Evolutionary conservation across 2,888 invertebrate genomes (phyloP).

Genomic region (Deroplatys truncata): DNA sequence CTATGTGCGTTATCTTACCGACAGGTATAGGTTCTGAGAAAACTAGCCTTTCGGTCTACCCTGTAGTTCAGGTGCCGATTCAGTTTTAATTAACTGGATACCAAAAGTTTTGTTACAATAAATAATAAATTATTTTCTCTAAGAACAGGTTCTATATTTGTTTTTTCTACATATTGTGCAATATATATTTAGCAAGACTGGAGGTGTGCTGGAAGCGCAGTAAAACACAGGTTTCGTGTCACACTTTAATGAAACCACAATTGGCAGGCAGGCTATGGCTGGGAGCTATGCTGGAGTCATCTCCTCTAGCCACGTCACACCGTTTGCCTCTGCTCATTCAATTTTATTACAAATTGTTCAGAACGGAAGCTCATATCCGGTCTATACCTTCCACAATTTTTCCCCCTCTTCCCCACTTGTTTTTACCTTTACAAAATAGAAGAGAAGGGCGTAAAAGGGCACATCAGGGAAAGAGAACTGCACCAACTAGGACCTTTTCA

Average conservation of each 20-base stretch:
- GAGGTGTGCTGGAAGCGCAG: too few relatives aligned
- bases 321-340: background rate
- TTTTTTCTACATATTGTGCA: too few relatives aligned
- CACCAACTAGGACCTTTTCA: too few relatives aligned
- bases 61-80: too few relatives aligned
- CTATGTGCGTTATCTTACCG: too few relatives aligned
- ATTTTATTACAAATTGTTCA: constrained; percentile 24
- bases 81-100: too few relatives aligned
- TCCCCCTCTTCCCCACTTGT: background rate
- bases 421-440: background rate
- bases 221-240: background rate
- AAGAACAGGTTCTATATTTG: too few relatives aligned
- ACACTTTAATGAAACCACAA: background rate
- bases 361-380: constrained; percentile 22
- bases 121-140: too few relatives aligned
- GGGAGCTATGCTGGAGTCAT: background rate
- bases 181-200: too few relatives aligned
- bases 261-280: background rate
- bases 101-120: too few relatives aligned
- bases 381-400: constrained; percentile 3
- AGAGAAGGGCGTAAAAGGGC: background rate
- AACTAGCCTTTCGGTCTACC: too few relatives aligned
- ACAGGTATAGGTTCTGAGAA: too few relatives aligned
- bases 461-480: background rate
- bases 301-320: background rate